Base-by-base conservation (phyloP, 2,113 vertebrate genomes). In the Poeciliopsis occidentalis region DNA sequence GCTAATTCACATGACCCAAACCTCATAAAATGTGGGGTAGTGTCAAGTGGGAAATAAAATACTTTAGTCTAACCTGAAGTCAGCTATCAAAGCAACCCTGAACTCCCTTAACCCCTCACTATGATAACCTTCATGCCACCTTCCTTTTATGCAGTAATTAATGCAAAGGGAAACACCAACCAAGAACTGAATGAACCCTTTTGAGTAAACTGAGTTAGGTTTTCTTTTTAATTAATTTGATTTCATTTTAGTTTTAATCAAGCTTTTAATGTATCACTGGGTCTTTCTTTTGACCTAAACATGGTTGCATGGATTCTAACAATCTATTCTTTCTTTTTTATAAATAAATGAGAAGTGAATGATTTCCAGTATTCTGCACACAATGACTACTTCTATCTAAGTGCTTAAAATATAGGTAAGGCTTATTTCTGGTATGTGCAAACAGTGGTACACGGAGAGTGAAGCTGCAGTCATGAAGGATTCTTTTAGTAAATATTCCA, bases 401-500 rank as follows among this genome's bases (percentile, higher is more conserved):
- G 74, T 51, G 41, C 29, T 17, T 71, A 54, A 67, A 76, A 83
- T 74, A 71, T 74, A 44, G 81, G 81, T 51, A 69, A 39, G 63
- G 86, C 70, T 68, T 10, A 73, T 70, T 73, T 39, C 34, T 83
- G 67, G 54, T 54, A 64, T 71, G 68, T 88, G 85, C 79, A 85
- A 73, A 81, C 54, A 60, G 39, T 74, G 79, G 78, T 76, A 30
- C 65, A 88, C 75, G 82, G 77, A 39, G 80, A 85, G 76, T 88
- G 73, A 82, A 89, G 84, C 85, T 71, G 47, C 62, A 64, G 75
- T 85, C 87, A 91, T 76, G 80, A 89, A 83, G 81, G 85, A 92
- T 91, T 93, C 71, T 81, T 92, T 84, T 87, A 74, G 79, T 72
- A 92, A 85, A 91, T 87, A 92, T 92, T 91, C 85, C 78, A 80